Base-by-base conservation (phyloP, 2,888 invertebrate species). In the Druceiella hillmani region DNA sequence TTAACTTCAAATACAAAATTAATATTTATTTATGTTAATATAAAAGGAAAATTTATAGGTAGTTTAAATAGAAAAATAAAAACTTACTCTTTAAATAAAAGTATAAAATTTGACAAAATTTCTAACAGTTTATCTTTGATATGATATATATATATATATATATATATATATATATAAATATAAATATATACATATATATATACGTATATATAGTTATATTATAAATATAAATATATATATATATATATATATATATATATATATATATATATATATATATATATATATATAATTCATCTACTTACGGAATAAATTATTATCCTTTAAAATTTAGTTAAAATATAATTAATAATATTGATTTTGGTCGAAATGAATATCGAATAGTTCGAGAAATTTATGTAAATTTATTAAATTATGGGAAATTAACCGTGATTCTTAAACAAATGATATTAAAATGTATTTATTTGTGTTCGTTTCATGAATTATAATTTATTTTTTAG, bases 361-460 rank as follows among this genome's bases (percentile, higher is more conserved):
- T 66, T 45, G 69, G 70, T 1, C 75, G 74, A 57, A 62, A 60
- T 46, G 74, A 75, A 44, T 46, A 61, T 40, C 62, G 69, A 52
- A 64, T 66, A 33, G 61, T 64, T 2, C 62, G 64, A 48, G 65
- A 68, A n/a, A 54, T 70, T 45, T 58, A 55, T 54, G 47, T 46
- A 40, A 52, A 58, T 54, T 46, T 72, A 50, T 59, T 61, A 51
- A 60, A 58, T 45, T 62, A 60, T 60, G 66, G 38, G 47, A 57
- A 54, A 55, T 61, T 50, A 59, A 54, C 56, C 60, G 56, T 55
- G 41, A 61, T 51, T 58, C 57, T 51, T 67, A 70, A 54, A 59
- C 62, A 54, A 73, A 70, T 63, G 64, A 58, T 60, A 63, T 70
- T 55, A 71, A 70, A 52, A 55, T 68, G 61, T 67, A 64, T 64